phyloP scores from a whole-genome alignment of 2,797 vertebrate genomes.

The Sparidentex hasta region DNA sequence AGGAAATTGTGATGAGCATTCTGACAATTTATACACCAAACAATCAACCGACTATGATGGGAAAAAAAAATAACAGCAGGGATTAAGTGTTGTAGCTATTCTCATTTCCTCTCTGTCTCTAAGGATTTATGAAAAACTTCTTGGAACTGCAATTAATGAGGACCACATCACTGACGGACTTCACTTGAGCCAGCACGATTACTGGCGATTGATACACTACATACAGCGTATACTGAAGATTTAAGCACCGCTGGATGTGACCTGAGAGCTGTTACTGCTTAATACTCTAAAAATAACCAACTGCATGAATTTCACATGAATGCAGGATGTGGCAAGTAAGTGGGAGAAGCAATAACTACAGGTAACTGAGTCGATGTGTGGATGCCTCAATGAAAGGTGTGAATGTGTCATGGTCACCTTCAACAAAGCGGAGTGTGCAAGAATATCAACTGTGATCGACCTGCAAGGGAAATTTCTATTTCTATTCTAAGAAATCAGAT shows the following conservation, averaged over 20 bases:
- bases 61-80: neutral
- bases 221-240: neutral
- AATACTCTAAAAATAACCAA: slow-evolving; percentile 46
- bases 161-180: neutral
- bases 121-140: neutral
- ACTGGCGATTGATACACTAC: neutral
- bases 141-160: slow-evolving; percentile 16
- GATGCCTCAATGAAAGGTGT: neutral
- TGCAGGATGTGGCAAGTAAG: slow-evolving; percentile 13
- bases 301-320: slow-evolving; percentile 33
- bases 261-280: slow-evolving; percentile 1
- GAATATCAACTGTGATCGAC: neutral
- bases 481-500: neutral
- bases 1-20: too few relatives aligned
- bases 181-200: neutral
- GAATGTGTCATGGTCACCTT: neutral
- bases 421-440: neutral
- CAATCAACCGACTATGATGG: too few relatives aligned
- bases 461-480: neutral
- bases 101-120: neutral
- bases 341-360: neutral
- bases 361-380: neutral
- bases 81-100: neutral
- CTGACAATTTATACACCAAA: too few relatives aligned
- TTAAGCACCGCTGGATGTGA: slow-evolving; percentile 1